These are phyloP conservation scores for Papilio xuthus DNA, from an alignment of 1,140 invertebrate genomes.

Conservation along the genomic window DNA sequence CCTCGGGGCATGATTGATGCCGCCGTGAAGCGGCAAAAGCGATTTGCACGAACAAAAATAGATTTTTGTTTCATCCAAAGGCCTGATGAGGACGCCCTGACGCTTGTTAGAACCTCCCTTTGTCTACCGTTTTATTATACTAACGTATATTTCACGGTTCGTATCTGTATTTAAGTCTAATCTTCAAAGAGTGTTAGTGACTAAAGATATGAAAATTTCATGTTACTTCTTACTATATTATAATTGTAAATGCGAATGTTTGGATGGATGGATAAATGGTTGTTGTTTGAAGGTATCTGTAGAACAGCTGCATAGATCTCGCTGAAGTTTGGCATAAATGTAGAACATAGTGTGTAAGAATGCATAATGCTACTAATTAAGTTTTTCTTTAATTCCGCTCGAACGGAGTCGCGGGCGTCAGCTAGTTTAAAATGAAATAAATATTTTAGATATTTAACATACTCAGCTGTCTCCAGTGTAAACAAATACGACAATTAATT, in stretches of 20 bases:
- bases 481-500: not conserved
- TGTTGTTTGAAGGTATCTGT: no score
- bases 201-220: not conserved
- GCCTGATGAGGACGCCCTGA: not conserved
- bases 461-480: not conserved
- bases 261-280: no score
- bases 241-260: no score
- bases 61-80: constrained; percentile 11
- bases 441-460: not conserved
- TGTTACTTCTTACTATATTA: no score
- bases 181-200: not conserved
- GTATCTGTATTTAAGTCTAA: not conserved
- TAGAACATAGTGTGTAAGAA: no score
- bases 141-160: not conserved
- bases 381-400: no score
- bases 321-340: no score
- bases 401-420: no score
- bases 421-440: no score
- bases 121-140: constrained; percentile 9
- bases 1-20: constrained; percentile 10
- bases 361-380: no score
- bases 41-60: constrained; percentile 14
- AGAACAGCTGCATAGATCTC: no score
- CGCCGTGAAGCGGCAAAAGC: constrained; percentile 17
- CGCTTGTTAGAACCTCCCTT: not conserved